Conservation (phyloP, 2,888 invertebrate genomes). For the Mesorhabditis belari region DNA sequence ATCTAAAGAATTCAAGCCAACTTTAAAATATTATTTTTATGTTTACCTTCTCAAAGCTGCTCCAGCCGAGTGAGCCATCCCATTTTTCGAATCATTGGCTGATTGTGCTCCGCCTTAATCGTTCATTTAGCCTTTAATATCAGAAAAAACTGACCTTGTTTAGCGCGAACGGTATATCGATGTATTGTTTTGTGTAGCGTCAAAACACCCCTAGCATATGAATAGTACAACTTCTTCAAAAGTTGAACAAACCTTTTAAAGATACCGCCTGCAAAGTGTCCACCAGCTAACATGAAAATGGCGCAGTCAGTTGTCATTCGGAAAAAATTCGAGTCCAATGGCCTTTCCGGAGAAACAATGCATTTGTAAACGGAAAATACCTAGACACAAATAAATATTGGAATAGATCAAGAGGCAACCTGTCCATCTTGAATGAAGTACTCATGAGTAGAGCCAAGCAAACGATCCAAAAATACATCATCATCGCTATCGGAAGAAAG, state of each 20-base stretch:
- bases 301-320: constrained; percentile 53
- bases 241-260: not conserved
- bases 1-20: constrained; percentile 54
- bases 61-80: not conserved
- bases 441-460: not conserved
- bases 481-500: not conserved
- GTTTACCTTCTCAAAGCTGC: not conserved
- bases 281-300: constrained; percentile 75
- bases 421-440: not conserved
- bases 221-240: no score
- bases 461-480: not conserved
- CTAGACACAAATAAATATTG: not conserved
- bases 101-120: not conserved
- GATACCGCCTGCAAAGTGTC: constrained; percentile 71
- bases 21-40: no score
- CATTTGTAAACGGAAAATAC: not conserved
- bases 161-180: constrained; percentile 73
- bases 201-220: constrained; percentile 57
- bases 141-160: no score
- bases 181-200: constrained; percentile 74
- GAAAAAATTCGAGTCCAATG: not conserved
- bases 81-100: not conserved
- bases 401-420: not conserved
- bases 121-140: no score
- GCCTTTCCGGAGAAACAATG: not conserved